Conservation (phyloP, 2,888 invertebrate species). For the Dryomyza anilis region DNA sequence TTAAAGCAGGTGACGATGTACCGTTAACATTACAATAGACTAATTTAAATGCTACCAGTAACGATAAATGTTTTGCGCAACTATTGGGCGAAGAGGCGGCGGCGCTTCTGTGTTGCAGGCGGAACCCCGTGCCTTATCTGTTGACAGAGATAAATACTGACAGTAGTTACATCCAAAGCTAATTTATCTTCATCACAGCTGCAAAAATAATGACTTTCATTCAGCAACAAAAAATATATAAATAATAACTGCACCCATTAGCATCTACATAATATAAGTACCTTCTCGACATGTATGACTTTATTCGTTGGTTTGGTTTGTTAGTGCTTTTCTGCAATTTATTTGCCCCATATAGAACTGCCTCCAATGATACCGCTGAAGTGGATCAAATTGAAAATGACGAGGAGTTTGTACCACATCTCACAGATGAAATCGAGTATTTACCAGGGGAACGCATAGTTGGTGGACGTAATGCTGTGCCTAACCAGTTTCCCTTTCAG, state of each 20-base stretch:
- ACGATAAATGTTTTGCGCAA: slow-evolving; percentile 32
- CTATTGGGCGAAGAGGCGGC: slow-evolving; percentile 34
- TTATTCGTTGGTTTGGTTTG: too few species aligned
- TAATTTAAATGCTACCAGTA: slow-evolving; percentile 40
- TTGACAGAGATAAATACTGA: not conserved
- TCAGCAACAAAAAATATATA: too few species aligned
- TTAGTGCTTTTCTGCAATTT: too few species aligned
- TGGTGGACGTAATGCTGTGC: slow-evolving; percentile 42
- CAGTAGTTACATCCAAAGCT: not conserved
- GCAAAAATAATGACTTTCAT: too few species aligned
- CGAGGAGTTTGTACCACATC: not conserved
- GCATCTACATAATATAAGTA: too few species aligned
- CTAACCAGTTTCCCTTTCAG: slow-evolving; percentile 48
- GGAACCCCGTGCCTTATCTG: not conserved
- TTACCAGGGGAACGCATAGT: slow-evolving; percentile 26
- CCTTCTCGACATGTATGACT: not conserved
- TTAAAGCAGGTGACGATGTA: slow-evolving; percentile 37
- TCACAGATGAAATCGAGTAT: not conserved
- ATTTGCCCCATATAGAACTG: too few species aligned
- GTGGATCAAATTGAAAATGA: too few species aligned
- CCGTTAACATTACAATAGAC: slow-evolving; percentile 45
- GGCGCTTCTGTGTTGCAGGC: slow-evolving; percentile 45
- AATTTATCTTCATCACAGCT: not conserved
- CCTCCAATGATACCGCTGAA: too few species aligned
- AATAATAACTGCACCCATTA: too few species aligned